A percentile compares a stretch with the other conserved stretches of the same genome.
These are phyloP conservation scores for Sebastes ruberrimus DNA, from an alignment of 2,797 vertebrate species.

Conservation along the genomic window DNA sequence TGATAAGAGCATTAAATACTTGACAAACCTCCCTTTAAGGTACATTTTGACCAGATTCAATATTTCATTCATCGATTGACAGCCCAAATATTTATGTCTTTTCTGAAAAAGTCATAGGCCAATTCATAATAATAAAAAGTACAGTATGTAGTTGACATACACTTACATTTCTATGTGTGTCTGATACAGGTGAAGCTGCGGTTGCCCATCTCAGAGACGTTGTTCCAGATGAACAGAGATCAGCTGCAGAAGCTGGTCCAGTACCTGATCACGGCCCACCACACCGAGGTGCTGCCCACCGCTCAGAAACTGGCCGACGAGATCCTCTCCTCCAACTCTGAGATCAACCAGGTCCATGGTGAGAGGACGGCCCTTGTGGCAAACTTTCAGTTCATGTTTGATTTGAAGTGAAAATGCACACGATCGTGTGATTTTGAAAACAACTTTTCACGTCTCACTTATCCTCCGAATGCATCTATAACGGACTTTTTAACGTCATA, in stretches of 20 bases:
- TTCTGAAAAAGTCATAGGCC: not conserved
- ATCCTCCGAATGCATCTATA: not conserved
- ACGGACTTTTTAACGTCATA: not conserved
- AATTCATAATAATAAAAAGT: not conserved
- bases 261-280: slow-evolving; percentile 99
- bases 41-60: too few species aligned
- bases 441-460: not conserved
- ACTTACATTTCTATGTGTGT: not conserved
- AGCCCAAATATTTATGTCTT: too few species aligned
- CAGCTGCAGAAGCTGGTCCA: slow-evolving; percentile 99
- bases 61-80: too few species aligned
- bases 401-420: not conserved
- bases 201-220: slow-evolving; percentile 98
- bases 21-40: too few species aligned
- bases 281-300: slow-evolving; percentile 98
- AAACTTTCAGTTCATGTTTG: not conserved
- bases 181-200: slow-evolving; percentile 92
- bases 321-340: slow-evolving; percentile 98
- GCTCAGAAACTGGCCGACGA: slow-evolving; percentile 98
- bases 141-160: not conserved
- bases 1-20: too few species aligned
- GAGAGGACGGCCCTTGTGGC: slow-evolving; percentile 61
- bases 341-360: slow-evolving; percentile 99
- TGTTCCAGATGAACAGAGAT: slow-evolving; percentile 99
- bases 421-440: not conserved